These are phyloP conservation scores for Brachyhypopomus gauderio DNA, from an alignment of 2,113 vertebrate species.

Conservation along the genomic window DNA sequence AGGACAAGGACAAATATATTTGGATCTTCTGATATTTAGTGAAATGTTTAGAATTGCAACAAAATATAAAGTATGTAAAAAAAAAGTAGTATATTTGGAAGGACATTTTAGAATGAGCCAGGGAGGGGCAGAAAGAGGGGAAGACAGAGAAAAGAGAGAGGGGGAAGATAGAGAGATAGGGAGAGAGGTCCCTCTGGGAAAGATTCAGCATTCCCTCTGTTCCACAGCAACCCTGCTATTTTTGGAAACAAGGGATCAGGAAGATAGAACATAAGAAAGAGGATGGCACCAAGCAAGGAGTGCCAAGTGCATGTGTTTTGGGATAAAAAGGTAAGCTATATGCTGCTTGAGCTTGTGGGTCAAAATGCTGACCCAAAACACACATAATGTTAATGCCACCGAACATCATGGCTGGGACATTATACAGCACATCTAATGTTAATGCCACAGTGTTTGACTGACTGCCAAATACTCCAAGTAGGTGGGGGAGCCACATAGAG, in stretches of 20 bases:
- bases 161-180: background rate
- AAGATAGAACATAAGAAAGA: background rate
- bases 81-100: background rate
- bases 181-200: background rate
- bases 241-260: conserved; percentile 32
- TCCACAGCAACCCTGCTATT: conserved; percentile 32
- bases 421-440: too few relatives aligned
- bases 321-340: too few relatives aligned
- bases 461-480: too few relatives aligned
- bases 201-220: conserved; percentile 31
- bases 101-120: background rate
- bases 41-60: background rate
- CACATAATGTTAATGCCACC: too few relatives aligned
- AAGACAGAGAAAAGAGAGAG: background rate
- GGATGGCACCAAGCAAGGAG: too few relatives aligned
- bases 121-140: too few relatives aligned
- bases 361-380: too few relatives aligned
- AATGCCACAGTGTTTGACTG: too few relatives aligned
- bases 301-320: too few relatives aligned
- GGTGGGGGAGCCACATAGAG: background rate
- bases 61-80: conserved; percentile 2
- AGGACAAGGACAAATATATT: too few relatives aligned
- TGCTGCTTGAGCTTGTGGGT: too few relatives aligned
- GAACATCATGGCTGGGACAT: too few relatives aligned
- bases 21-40: background rate